These are phyloP conservation scores for Ephialtes manifestator DNA, from an alignment of 2,888 invertebrate genomes.

Conservation along the genomic window DNA sequence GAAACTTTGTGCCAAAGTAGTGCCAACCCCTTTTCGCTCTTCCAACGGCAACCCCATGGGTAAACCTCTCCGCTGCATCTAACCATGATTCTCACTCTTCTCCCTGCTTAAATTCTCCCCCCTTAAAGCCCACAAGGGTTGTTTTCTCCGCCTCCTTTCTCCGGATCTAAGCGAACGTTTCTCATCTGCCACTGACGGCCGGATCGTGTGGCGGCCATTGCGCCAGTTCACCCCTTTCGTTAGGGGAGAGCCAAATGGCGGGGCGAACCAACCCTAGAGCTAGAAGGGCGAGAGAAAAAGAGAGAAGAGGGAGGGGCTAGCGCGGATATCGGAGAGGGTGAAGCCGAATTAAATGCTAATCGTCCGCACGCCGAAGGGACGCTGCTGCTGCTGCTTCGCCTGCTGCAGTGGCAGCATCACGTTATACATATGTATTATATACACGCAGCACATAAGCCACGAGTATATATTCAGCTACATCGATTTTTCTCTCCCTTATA, in stretches of 20 bases:
- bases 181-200: neutral
- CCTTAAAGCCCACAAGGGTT: neutral
- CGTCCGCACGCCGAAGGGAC: slow-evolving; percentile 45
- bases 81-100: slow-evolving; percentile 5
- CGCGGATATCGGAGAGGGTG: slow-evolving; percentile 51
- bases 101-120: neutral
- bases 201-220: slow-evolving; percentile 56
- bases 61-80: neutral
- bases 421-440: neutral
- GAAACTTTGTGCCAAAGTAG: slow-evolving; percentile 16
- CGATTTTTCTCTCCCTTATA: slow-evolving; percentile 81
- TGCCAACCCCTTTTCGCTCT: slow-evolving; percentile 29
- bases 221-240: slow-evolving; percentile 57
- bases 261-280: slow-evolving; percentile 54
- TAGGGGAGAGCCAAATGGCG: neutral
- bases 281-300: neutral
- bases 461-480: slow-evolving; percentile 79
- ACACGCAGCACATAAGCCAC: neutral
- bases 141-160: slow-evolving; percentile 59
- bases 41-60: slow-evolving; percentile 4
- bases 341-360: slow-evolving; percentile 65
- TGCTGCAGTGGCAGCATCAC: slow-evolving; percentile 33
- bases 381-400: neutral
- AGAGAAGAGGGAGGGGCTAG: slow-evolving; percentile 61
- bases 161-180: slow-evolving; percentile 6